These are phyloP conservation scores for Hetaerina titia DNA, from an alignment of 2,888 invertebrate genomes.

Conservation along the genomic window DNA sequence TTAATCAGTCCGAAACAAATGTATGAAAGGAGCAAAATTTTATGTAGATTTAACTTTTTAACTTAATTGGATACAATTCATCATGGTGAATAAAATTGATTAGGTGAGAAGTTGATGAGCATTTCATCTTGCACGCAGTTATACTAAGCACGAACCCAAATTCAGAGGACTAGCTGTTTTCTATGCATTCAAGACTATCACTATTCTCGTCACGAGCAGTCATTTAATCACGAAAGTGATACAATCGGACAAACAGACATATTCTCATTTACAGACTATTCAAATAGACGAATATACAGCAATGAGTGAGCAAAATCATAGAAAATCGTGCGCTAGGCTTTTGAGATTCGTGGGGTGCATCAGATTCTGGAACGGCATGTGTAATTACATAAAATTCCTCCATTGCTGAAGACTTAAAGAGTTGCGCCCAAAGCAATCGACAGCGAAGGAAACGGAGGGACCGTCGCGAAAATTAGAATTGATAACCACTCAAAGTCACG, in stretches of 20 bases:
- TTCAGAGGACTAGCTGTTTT: not conserved
- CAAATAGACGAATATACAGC: not conserved
- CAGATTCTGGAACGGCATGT: not conserved
- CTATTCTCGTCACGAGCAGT: not conserved
- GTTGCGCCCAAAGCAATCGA: not conserved
- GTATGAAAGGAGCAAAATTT: too few relatives aligned
- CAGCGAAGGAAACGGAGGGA: too few relatives aligned
- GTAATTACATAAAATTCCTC: not conserved
- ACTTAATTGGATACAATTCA: too few relatives aligned
- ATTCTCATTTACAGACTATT: not conserved
- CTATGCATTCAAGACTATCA: not conserved
- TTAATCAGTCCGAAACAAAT: too few relatives aligned
- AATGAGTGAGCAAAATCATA: not conserved
- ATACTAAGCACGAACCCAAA: too few relatives aligned
- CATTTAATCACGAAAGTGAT: not conserved
- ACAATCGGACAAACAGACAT: not conserved
- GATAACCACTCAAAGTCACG: not conserved
- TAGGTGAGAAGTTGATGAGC: too few relatives aligned
- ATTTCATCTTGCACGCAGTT: too few relatives aligned
- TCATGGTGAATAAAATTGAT: too few relatives aligned
- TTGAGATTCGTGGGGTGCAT: not conserved
- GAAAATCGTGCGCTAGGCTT: not conserved
- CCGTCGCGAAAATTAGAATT: not conserved
- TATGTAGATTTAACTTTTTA: too few relatives aligned
- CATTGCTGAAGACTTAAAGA: not conserved